Conservation (phyloP, 2,888 invertebrate species). For the Caenorhabditis japonica region DNA sequence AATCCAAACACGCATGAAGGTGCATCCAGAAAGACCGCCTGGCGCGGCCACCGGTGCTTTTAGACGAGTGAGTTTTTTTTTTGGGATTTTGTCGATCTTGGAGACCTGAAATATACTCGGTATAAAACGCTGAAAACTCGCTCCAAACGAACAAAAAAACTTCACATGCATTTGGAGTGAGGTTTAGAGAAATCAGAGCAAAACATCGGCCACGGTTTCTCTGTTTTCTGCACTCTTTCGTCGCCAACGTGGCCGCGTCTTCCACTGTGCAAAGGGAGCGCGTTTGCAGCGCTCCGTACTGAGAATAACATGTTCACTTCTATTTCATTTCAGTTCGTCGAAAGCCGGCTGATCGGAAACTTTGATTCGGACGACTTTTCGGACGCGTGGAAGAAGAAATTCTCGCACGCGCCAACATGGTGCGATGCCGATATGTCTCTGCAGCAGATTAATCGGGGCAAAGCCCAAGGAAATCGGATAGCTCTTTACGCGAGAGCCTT, state of each 20-base stretch:
- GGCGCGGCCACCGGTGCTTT: slow-evolving; percentile 36
- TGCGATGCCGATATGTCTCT: slow-evolving; percentile 94
- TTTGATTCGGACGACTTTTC: slow-evolving; percentile 74
- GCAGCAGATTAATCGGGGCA: slow-evolving; percentile 90
- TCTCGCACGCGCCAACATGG: slow-evolving; percentile 85
- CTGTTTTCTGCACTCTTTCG: too few species aligned
- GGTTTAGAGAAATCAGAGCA: too few species aligned
- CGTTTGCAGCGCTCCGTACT: too few species aligned
- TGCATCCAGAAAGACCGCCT: slow-evolving; percentile 46
- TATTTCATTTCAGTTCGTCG: slow-evolving; percentile 73
- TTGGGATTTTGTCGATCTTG: not conserved
- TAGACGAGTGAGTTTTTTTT: slow-evolving; percentile 32
- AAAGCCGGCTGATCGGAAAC: slow-evolving; percentile 68
- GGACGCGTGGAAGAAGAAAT: slow-evolving; percentile 78
- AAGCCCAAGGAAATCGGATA: slow-evolving; percentile 71
- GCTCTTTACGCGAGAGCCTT: slow-evolving; percentile 74
- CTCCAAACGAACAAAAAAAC: too few species aligned
- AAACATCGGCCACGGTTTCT: too few species aligned
- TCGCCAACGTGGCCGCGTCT: too few species aligned
- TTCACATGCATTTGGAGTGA: too few species aligned
- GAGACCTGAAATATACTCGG: not conserved
- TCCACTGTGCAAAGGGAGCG: too few species aligned
- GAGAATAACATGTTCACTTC: too few species aligned
- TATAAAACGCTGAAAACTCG: too few species aligned
- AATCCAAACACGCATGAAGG: slow-evolving; percentile 34